A percentile compares a stretch with the other conserved stretches of the same genome.
phyloP scores from a whole-genome alignment of 1,140 invertebrate genomes.

The Gryon sp. region DNA sequence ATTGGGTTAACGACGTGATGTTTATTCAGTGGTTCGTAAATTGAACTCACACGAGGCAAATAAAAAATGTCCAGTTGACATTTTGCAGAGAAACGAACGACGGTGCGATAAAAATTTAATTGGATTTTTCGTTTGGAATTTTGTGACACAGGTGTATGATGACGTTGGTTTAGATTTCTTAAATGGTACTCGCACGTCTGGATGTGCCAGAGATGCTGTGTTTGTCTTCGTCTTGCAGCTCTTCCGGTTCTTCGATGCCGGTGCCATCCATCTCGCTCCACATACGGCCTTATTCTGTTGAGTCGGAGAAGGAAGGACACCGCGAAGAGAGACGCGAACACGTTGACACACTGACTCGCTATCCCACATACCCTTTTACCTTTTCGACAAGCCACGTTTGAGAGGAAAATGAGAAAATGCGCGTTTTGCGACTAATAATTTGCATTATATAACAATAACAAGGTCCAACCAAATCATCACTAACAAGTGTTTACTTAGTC shows the following conservation, averaged over 20 bases:
- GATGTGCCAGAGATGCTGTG: constrained; percentile 12
- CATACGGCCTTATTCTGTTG: constrained; percentile 75
- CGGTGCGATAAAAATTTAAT: constrained; percentile 48
- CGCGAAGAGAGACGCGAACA: constrained; percentile 73
- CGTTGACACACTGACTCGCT: constrained; percentile 80
- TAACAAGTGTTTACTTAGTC: not conserved
- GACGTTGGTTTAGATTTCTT: constrained; percentile 59
- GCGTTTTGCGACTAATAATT: constrained; percentile 48
- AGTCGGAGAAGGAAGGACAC: constrained; percentile 69
- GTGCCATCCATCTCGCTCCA: constrained; percentile 62
- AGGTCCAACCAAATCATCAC: not conserved
- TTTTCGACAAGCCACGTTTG: constrained; percentile 66
- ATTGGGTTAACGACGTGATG: constrained; percentile 41
- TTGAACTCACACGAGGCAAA: constrained; percentile 5
- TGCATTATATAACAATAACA: constrained; percentile 52
- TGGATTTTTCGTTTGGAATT: constrained; percentile 42
- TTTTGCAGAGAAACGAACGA: constrained; percentile 7
- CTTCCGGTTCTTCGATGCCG: constrained; percentile 26
- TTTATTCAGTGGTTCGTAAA: constrained; percentile 44
- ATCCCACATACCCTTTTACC: constrained; percentile 80
- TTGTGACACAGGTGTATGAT: constrained; percentile 45
- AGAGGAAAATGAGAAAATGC: constrained; percentile 57
- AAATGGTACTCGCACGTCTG: constrained; percentile 47
- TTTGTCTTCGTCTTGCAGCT: constrained; percentile 45
- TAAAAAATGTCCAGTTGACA: constrained; percentile 27